Base-by-base conservation (phyloP, 2,797 vertebrate genomes). In the Lacerta agilis region DNA sequence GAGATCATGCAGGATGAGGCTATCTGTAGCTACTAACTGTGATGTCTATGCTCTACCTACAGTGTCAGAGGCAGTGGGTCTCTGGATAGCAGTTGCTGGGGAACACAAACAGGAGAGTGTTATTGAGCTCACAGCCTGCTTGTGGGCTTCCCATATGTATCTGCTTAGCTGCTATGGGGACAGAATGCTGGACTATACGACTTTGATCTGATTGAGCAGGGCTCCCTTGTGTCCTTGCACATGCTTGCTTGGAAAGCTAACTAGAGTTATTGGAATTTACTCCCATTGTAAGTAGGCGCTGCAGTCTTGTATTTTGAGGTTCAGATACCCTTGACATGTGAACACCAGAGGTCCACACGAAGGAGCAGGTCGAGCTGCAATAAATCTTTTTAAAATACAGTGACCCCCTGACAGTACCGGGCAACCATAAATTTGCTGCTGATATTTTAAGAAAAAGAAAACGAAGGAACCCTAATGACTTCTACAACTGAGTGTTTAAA, bases 401-500 rank as follows among this genome's bases (percentile, higher is more conserved):
- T 61, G 2, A 41, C 6, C 17, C 82, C 10, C 20, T 23, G 11
- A 72, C 23, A 17, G 41, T 77, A 69, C 61, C 27, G 71, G 27
- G 11, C 38, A 66, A n/a, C 13, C 33, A n/a, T 38, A 83, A 83
- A 73, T 55, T 13, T 72, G 33, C 15, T 49, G 13, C 20, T 69
- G 72, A 29, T 58, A 73, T 73, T 73, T 72, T 64, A 64, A 66
- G 73, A 86, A 23, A 79, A 29, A 2, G 69, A 71, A 36, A 11
- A 13, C 36, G 49, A 55, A 55, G 13, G 49, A 79, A 27, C 10
- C 18, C n/a, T 25, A 86, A 9, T 79, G 20, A 55, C 11, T 81
- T 89, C 41, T 55, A 79, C 41, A 86, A 38, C 66, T 64, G 36
- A n/a, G 8, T 36, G 33, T 88, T 79, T 45, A 79, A 79, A 27